Conservation (phyloP, 2,113 vertebrate genomes). For the Bagarius yarrelli region DNA sequence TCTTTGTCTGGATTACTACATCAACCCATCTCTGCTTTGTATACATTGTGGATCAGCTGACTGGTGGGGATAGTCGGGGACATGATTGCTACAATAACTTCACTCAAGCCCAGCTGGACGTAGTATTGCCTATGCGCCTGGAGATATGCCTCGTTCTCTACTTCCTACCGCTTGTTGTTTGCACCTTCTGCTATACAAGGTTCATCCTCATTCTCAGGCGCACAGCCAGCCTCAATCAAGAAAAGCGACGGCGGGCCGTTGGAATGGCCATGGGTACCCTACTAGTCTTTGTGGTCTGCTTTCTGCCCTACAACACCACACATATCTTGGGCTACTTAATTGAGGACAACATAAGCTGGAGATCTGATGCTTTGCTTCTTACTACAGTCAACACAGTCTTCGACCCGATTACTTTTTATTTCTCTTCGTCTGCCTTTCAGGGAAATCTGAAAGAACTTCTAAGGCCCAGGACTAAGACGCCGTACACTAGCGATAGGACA, state of each 20-base stretch:
- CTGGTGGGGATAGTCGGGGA: neutral
- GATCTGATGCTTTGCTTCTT: conserved; percentile 56
- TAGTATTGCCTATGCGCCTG: conserved; percentile 49
- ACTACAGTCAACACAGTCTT: conserved; percentile 62
- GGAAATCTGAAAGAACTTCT: conserved; percentile 39
- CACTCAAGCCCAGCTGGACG: conserved; percentile 37
- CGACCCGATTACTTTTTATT: conserved; percentile 68
- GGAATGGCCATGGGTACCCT: conserved; percentile 46
- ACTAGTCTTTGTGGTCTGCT: conserved; percentile 47
- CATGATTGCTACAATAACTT: conserved; percentile 52
- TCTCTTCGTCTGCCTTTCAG: conserved; percentile 64
- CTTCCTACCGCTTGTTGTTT: conserved; percentile 45
- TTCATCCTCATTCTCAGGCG: conserved; percentile 41
- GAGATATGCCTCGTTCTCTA: conserved; percentile 51
- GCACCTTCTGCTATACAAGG: conserved; percentile 45
- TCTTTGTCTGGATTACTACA: conserved; percentile 52
- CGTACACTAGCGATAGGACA: neutral
- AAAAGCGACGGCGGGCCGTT: conserved; percentile 35
- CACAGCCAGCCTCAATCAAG: conserved; percentile 21
- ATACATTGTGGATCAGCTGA: conserved; percentile 55
- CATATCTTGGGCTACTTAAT: conserved; percentile 62
- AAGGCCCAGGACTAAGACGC: neutral
- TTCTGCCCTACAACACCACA: conserved; percentile 62
- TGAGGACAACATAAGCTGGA: conserved; percentile 48
- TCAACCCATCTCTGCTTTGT: conserved; percentile 66